phyloP scores from a whole-genome alignment of 2,113 vertebrate genomes.

The Onychostoma macrolepis region DNA sequence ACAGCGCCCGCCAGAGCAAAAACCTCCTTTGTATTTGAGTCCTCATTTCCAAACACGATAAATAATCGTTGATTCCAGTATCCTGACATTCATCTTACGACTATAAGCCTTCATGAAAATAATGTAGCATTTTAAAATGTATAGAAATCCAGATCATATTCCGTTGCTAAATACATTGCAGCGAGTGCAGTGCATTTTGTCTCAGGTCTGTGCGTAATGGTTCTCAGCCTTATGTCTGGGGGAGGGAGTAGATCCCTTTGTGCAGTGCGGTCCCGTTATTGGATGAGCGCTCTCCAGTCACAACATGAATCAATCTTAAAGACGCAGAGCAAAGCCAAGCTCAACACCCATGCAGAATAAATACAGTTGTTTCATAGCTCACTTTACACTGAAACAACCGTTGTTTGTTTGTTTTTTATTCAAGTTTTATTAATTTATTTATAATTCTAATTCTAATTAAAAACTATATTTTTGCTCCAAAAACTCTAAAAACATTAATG shows the following conservation, averaged over 20 bases:
- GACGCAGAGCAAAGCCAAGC: constrained; percentile 15
- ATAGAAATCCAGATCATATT: background rate
- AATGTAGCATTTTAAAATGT: background rate
- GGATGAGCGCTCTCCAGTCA: constrained; percentile 64
- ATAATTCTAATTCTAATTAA: too few species aligned
- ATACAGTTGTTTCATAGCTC: background rate
- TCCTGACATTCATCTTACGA: constrained; percentile 26
- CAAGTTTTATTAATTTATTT: too few species aligned
- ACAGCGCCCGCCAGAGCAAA: constrained; percentile 61
- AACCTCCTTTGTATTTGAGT: constrained; percentile 58
- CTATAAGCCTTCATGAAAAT: background rate
- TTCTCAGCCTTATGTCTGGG: constrained; percentile 63
- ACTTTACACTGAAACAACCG: background rate
- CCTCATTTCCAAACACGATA: constrained; percentile 56
- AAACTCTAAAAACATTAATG: background rate
- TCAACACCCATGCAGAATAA: background rate
- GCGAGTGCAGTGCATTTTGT: constrained; percentile 49
- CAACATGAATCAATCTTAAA: constrained; percentile 43
- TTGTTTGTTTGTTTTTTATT: too few species aligned
- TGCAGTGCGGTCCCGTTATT: constrained; percentile 68
- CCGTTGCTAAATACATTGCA: background rate
- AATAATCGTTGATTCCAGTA: constrained; percentile 39
- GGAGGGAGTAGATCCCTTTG: constrained; percentile 71
- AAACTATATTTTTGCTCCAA: too few species aligned
- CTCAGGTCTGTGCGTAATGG: constrained; percentile 60